These are phyloP conservation scores for Diplolepis rosae DNA, from an alignment of 2,888 invertebrate species.

Conservation along the genomic window DNA sequence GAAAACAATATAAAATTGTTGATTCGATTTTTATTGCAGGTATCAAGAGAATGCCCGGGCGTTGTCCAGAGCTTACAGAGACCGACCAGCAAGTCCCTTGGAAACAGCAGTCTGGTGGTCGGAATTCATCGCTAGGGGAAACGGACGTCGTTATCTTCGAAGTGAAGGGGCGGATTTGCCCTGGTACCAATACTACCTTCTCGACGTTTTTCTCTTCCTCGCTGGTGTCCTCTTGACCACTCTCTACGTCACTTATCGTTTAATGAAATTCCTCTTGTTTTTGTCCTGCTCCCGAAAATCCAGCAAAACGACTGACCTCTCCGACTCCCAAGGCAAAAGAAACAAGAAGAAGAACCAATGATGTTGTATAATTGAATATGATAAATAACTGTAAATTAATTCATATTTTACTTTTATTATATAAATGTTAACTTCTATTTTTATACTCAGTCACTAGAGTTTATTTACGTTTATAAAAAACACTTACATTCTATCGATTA, in stretches of 20 bases:
- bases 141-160: conserved; percentile 67
- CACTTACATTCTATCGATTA: too few relatives aligned
- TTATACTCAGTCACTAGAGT: not conserved
- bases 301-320: not conserved
- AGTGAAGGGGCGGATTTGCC: conserved; percentile 52
- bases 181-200: conserved; percentile 57
- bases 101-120: conserved; percentile 80
- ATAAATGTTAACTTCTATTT: not conserved
- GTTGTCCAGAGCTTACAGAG: conserved; percentile 76
- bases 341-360: not conserved
- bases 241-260: conserved; percentile 43
- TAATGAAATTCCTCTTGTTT: conserved; percentile 37
- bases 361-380: not conserved
- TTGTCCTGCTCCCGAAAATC: conserved; percentile 13
- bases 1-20: conserved; percentile 27
- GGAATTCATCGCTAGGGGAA: conserved; percentile 79
- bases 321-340: not conserved
- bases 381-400: not conserved
- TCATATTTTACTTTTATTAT: not conserved
- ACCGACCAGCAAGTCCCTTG: conserved; percentile 77
- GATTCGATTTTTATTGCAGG: conserved; percentile 66
- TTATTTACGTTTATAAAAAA: too few relatives aligned
- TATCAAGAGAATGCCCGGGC: conserved; percentile 75
- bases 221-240: conserved; percentile 31
- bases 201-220: conserved; percentile 49